Evolutionary conservation across 1,140 invertebrate species (phyloP).

Genomic region (Neelides sp.): DNA sequence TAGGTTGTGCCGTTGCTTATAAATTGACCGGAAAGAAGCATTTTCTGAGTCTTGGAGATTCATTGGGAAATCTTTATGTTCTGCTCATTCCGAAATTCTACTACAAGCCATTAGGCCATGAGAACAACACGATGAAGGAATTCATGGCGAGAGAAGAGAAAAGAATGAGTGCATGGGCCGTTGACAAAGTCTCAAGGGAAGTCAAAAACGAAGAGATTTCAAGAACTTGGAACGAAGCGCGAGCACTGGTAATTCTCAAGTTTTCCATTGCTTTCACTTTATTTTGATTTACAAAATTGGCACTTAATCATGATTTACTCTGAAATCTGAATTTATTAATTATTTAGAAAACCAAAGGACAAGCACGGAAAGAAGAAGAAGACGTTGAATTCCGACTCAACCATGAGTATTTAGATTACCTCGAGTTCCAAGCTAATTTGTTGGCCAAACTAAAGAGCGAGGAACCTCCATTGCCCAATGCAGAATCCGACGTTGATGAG

Average conservation of each 20-base stretch:
- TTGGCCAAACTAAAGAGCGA: conserved; percentile 13
- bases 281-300: background rate
- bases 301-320: background rate
- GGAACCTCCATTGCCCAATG: conserved; percentile 15
- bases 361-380: conserved; percentile 4
- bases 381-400: conserved; percentile 8
- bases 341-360: conserved; percentile 13
- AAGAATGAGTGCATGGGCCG: conserved; percentile 12
- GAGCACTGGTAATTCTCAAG: conserved; percentile 9
- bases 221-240: conserved; percentile 9
- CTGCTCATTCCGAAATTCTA: conserved; percentile 19
- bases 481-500: conserved; percentile 14
- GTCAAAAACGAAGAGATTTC: conserved; percentile 16
- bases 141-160: conserved; percentile 25
- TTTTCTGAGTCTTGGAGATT: conserved; percentile 16
- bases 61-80: conserved; percentile 17
- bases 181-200: conserved; percentile 11
- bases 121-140: conserved; percentile 16
- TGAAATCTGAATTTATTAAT: background rate
- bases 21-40: conserved; percentile 16
- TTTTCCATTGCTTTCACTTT: background rate
- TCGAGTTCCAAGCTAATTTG: conserved; percentile 19
- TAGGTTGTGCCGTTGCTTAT: conserved; percentile 14
- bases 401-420: conserved; percentile 21
- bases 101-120: conserved; percentile 8